Conservation (phyloP, 2,888 invertebrate genomes). For the Molorchus minor region DNA sequence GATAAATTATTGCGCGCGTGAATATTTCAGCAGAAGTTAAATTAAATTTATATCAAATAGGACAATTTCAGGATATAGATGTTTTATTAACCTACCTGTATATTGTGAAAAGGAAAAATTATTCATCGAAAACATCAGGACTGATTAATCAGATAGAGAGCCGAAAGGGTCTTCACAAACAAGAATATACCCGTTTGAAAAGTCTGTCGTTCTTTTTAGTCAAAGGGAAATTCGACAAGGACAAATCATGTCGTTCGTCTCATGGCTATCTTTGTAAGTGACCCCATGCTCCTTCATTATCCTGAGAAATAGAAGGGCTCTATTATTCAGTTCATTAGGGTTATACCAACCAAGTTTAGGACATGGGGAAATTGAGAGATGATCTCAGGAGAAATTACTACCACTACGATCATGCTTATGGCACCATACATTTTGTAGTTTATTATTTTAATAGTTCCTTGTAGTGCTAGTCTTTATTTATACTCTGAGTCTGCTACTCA, state of each 20-base stretch:
- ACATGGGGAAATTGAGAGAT: constrained; percentile 14
- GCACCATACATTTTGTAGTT: no score
- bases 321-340: constrained; percentile 48
- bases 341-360: constrained; percentile 36
- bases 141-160: constrained; percentile 38
- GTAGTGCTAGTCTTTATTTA: not conserved
- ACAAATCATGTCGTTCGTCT: constrained; percentile 48
- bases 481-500: no score
- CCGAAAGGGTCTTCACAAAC: constrained; percentile 24
- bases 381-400: not conserved
- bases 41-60: not conserved
- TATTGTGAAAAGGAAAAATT: constrained; percentile 3
- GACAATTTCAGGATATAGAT: not conserved
- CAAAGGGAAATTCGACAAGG: constrained; percentile 38
- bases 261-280: constrained; percentile 40
- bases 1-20: no score
- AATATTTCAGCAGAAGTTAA: not conserved
- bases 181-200: constrained; percentile 20
- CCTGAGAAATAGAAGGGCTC: constrained; percentile 39
- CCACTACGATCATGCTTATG: not conserved
- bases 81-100: constrained; percentile 4
- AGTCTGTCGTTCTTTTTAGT: constrained; percentile 23
- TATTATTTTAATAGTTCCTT: not conserved
- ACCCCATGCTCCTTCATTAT: constrained; percentile 49
- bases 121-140: constrained; percentile 15